Base-by-base conservation (phyloP, 1,140 invertebrate genomes). In the Pseudobourletiella spinata region DNA sequence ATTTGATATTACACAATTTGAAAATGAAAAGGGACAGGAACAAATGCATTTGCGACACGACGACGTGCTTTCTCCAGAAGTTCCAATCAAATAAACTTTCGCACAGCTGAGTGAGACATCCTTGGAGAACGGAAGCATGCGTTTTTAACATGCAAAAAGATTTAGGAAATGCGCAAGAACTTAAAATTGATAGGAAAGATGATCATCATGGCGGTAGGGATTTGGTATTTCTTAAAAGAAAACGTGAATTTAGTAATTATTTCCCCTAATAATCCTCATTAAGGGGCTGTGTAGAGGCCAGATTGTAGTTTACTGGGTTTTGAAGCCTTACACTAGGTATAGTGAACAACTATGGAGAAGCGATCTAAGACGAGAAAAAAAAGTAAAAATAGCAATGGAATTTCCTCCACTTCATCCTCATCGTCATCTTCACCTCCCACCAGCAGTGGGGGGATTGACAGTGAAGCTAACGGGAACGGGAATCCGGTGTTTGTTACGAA, bases 161-260 rank as follows among this genome's bases (percentile, higher is more conserved):
- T 26, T 26, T 14, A 24, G 24, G 16, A 57, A 57, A 44, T 57
- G 42, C 56, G 56, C 56, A 57, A 46, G 56, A 57, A 57, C 42
- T 57, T 57, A 26, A 57, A 57, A 11, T 26, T n/a, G 39, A 32
- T 15, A 15, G 56, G 44, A 43, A 26, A 57, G 32, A 39, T n/a
- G n/a, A n/a, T 39, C 20, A 43, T 44, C 35, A 43, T 43, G 35
- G 20, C n/a, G 18, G 18, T 39, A 35, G 18, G 15, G n/a, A 26
- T 42, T 42, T 11, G 35, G 24, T 25, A 28, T 26, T 26, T n/a
- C 51, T n/a, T n/a, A n/a, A n/a, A n/a, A n/a, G n/a, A n/a, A n/a
- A n/a, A n/a, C n/a, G n/a, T n/a, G n/a, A 42, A 42, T 42, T 42
- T 14, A 42, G n/a, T n/a, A n/a, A n/a, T n/a, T n/a, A n/a, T n/a